phyloP scores from a whole-genome alignment of 2,888 invertebrate species.

The Agonopterix heracliana region DNA sequence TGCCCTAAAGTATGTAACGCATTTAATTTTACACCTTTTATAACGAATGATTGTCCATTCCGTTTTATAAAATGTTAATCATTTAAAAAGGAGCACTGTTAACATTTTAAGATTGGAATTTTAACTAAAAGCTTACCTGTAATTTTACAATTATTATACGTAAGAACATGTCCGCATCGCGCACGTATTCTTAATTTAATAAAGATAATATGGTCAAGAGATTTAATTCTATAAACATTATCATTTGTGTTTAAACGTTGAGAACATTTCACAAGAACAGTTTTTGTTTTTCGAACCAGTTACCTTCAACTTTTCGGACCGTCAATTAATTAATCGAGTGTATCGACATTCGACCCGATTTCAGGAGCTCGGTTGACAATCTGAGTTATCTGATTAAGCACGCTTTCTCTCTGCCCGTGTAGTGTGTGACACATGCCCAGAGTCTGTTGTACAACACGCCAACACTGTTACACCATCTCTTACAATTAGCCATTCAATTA shows the following conservation, averaged over 20 bases:
- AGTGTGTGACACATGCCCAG: constrained; percentile 41
- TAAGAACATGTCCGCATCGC: too few species aligned
- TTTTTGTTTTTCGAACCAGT: constrained; percentile 61
- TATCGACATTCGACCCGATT: constrained; percentile 75
- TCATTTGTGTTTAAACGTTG: background rate
- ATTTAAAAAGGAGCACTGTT: background rate
- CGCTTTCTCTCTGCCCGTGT: constrained; percentile 68
- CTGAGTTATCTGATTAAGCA: constrained; percentile 75
- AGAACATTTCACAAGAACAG: constrained; percentile 53
- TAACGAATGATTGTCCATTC: too few species aligned
- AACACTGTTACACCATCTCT: constrained; percentile 8
- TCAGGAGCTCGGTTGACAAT: constrained; percentile 75
- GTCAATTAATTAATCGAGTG: constrained; percentile 75
- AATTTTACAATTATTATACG: too few species aligned
- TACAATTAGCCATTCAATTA: constrained; percentile 6
- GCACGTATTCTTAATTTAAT: too few species aligned
- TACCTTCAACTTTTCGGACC: constrained; percentile 63
- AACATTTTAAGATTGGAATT: too few species aligned
- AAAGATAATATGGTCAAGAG: too few species aligned
- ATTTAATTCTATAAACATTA: background rate
- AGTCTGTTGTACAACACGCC: constrained; percentile 11
- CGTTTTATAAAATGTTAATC: too few species aligned
- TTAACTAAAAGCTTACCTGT: too few species aligned
- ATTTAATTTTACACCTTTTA: too few species aligned
- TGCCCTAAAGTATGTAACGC: too few species aligned